phyloP scores from a whole-genome alignment of 2,797 vertebrate species.

The Meda fulgida region DNA sequence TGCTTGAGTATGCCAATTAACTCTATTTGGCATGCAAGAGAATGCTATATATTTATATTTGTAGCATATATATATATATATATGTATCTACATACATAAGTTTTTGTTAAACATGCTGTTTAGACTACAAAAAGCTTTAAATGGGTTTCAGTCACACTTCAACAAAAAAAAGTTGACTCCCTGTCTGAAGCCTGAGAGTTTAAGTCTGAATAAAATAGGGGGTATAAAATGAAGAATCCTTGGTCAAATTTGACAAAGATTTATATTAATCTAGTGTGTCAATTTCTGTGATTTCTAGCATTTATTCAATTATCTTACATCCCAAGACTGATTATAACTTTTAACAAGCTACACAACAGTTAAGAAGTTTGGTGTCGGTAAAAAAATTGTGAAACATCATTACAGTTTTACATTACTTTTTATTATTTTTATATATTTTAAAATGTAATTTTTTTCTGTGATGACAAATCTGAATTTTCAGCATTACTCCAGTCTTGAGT shows the following conservation, averaged over 20 bases:
- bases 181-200: background rate
- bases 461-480: background rate
- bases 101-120: background rate
- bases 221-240: background rate
- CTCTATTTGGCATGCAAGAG: background rate
- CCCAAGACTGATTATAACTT: background rate
- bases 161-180: background rate
- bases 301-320: background rate
- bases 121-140: background rate
- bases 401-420: background rate
- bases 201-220: background rate
- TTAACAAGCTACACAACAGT: background rate
- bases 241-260: background rate
- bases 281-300: background rate
- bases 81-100: too few species aligned
- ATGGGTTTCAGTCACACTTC: background rate
- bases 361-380: too few species aligned
- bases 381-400: background rate
- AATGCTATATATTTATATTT: background rate
- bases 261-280: background rate
- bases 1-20: background rate
- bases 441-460: background rate
- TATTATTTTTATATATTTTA: background rate
- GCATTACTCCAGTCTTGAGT: background rate
- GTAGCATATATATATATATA: background rate